Percentiles rank a stretch among this genome's conserved stretches.
Evolutionary conservation across 1,140 invertebrate genomes (phyloP).

Genomic region (Diachasmimorpha longicaudata): DNA sequence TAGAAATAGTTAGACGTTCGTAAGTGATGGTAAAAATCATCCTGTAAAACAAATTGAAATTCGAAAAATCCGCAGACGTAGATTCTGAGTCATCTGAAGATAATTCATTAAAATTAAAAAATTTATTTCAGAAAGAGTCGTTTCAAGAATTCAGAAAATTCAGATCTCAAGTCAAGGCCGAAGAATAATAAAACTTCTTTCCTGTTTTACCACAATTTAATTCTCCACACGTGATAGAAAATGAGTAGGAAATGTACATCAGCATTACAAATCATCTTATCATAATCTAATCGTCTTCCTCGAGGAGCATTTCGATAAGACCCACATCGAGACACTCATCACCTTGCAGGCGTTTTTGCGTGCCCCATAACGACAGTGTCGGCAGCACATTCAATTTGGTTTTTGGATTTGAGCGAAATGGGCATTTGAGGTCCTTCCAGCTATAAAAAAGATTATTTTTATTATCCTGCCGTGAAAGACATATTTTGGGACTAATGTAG

Average conservation of each 20-base stretch:
- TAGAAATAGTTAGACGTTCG: no score
- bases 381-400: constrained; percentile 75
- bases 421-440: constrained; percentile 77
- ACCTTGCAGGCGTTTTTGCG: constrained; percentile 75
- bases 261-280: constrained; percentile 4
- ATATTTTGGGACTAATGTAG: no score
- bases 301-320: constrained; percentile 71
- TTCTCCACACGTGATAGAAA: background rate
- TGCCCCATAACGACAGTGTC: constrained; percentile 75
- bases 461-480: no score
- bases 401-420: constrained; percentile 73
- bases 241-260: constrained; percentile 13
- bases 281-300: constrained; percentile 54
- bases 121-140: no score
- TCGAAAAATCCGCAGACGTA: no score
- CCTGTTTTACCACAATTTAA: background rate
- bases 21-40: no score
- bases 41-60: no score
- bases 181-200: no score
- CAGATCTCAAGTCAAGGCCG: no score
- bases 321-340: constrained; percentile 71
- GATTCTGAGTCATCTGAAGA: no score
- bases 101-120: no score
- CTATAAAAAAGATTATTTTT: constrained; percentile 57
- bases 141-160: no score